phyloP scores from a whole-genome alignment of 2,888 invertebrate species.

The Eudasyphora cyanicolor region DNA sequence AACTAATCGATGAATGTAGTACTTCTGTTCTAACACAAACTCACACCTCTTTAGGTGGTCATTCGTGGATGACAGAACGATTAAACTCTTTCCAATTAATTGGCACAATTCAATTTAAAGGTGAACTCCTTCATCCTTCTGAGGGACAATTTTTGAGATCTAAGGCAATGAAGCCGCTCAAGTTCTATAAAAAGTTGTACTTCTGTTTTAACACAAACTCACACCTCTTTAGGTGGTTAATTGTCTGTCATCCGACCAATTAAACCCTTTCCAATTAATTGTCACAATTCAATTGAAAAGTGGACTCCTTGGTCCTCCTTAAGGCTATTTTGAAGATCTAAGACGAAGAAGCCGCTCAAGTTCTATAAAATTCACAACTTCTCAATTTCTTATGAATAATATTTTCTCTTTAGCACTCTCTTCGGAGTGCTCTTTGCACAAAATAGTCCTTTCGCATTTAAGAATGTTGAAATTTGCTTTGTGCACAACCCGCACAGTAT shows the following conservation, averaged over 20 bases:
- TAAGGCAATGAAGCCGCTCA: too few relatives aligned
- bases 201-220: not conserved
- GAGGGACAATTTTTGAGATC: too few relatives aligned
- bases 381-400: not conserved
- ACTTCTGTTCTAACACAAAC: not conserved
- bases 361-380: constrained; percentile 47
- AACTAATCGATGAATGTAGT: too few relatives aligned
- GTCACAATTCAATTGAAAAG: constrained; percentile 38
- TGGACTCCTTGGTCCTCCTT: not conserved
- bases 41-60: constrained; percentile 23
- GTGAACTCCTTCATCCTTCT: too few relatives aligned
- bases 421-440: not conserved
- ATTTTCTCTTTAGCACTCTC: not conserved
- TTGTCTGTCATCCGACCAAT: not conserved
- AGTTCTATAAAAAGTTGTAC: too few relatives aligned
- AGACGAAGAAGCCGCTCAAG: constrained; percentile 13
- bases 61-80: not conserved
- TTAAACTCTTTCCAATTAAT: not conserved
- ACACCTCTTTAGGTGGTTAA: constrained; percentile 23
- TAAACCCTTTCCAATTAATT: constrained; percentile 30
- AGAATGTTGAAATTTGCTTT: constrained; percentile 8
- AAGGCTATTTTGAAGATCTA: not conserved
- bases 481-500: constrained; percentile 43
- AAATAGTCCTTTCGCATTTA: not conserved
- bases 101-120: too few relatives aligned